Evolutionary conservation across 2,888 invertebrate species (phyloP), one percentile per base, ranked within the genome.

Genomic region (Corythucha ciliata): DNA sequence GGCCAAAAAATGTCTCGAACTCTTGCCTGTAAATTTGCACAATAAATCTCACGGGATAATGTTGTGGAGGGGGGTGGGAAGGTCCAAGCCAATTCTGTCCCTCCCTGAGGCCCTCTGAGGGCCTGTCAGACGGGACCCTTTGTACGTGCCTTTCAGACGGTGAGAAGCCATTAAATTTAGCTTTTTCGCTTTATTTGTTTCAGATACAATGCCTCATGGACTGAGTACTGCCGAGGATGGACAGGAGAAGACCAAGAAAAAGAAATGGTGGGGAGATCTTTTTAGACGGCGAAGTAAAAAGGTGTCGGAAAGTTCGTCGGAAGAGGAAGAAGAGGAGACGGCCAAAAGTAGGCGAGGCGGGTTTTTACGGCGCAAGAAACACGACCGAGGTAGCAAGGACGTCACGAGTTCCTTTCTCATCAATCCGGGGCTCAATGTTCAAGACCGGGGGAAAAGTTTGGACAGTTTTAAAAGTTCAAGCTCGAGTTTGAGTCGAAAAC

Each of bases 191-290:
- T 36, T 14, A 20, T 49, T 29, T 51, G 45, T 51, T 51, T 22
- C 36, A 51, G 51, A 51, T 51, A 57, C 50, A 36, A 57, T 49
- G 52, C 55, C 51, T 26, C 52, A 46, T 41, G 54, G 45, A 42
- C 48, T 36, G 42, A 47, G 55, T 58, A 59, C 53, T 60, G 62
- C 61, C 72, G 72, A 65, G 68, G 71, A 61, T 62, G 56, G 50
- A 36, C 33, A 56, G 22, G 50, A 55, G 33, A 48, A 65, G 57
- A 73, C 75, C 63, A 80, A 79, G 61, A 81, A 76, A 63, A 85
- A 84, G 68, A 88, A 87, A 87, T 83, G 83, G 7, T 76, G 88
- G 36, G 85, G 87, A 6, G 82, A 81, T 61, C 73, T 88, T 3
- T 83, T 88, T 64, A 74, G 83, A 57, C 58, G 66, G 40, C 75